Evolutionary conservation across 2,797 vertebrate species (phyloP).

Genomic region (Siniperca undulata): DNA sequence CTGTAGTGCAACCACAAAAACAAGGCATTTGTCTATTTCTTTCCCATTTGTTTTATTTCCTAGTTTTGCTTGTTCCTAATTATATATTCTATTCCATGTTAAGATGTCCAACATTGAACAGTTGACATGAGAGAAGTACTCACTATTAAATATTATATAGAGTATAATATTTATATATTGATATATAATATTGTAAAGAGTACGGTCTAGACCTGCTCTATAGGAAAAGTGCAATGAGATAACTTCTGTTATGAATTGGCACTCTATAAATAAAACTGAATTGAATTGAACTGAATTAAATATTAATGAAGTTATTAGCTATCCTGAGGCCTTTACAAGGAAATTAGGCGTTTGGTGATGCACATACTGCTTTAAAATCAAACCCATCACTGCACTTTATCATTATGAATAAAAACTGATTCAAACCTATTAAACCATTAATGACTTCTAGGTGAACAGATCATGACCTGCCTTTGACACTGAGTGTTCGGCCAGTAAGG

Average conservation of each 20-base stretch:
- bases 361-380: slow-evolving; percentile 36
- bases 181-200: too few relatives aligned
- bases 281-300: too few relatives aligned
- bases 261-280: too few relatives aligned
- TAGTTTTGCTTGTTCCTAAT: background rate
- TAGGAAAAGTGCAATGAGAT: too few relatives aligned
- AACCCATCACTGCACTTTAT: slow-evolving; percentile 49
- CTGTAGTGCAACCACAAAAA: background rate
- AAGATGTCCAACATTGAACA: background rate
- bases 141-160: slow-evolving; percentile 30
- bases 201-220: too few relatives aligned
- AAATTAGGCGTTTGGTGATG: slow-evolving; percentile 26
- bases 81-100: background rate
- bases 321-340: slow-evolving; percentile 4
- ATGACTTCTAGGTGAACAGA: slow-evolving; percentile 51
- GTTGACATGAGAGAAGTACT: slow-evolving; percentile 16
- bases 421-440: slow-evolving; percentile 38
- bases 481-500: slow-evolving; percentile 48
- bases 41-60: too few relatives aligned
- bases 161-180: too few relatives aligned
- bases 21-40: background rate
- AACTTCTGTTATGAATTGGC: too few relatives aligned
- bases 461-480: slow-evolving; percentile 65
- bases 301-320: slow-evolving; percentile 20
- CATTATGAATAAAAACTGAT: slow-evolving; percentile 44